Conservation (phyloP, 1,140 invertebrate species). For the Drosophila rhopaloa region DNA sequence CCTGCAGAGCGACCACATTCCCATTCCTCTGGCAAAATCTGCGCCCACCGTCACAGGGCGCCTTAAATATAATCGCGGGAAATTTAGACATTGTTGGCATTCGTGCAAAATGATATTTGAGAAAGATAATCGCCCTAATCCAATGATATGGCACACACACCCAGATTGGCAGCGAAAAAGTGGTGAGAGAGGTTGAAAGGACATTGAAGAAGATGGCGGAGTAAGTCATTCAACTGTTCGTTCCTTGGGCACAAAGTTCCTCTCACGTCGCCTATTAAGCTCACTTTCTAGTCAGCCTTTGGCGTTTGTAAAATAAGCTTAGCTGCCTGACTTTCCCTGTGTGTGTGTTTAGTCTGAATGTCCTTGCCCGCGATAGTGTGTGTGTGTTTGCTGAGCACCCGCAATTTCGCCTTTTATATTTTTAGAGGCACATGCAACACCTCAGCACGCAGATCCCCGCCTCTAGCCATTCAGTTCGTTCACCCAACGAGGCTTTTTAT, state of each 20-base stretch:
- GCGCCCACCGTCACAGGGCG: conserved; percentile 4
- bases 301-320: conserved; percentile 70
- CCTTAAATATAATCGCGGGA: conserved; percentile 54
- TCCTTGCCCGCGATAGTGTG: conserved; percentile 11
- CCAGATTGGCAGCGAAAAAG: background rate
- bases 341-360: conserved; percentile 14
- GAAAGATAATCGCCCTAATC: conserved; percentile 76
- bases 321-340: conserved; percentile 30
- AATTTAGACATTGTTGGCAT: conserved; percentile 77
- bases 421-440: conserved; percentile 62
- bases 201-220: background rate
- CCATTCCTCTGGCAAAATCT: background rate
- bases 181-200: conserved; percentile 1
- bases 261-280: conserved; percentile 50
- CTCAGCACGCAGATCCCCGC: conserved; percentile 38
- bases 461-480: conserved; percentile 31
- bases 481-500: conserved; percentile 11
- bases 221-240: conserved; percentile 36
- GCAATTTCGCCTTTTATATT: conserved; percentile 43
- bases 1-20: conserved; percentile 10
- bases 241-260: conserved; percentile 21
- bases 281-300: conserved; percentile 62
- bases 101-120: conserved; percentile 80
- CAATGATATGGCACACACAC: conserved; percentile 40
- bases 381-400: conserved; percentile 55